These are phyloP conservation scores for Chloroceryle inda DNA, from an alignment of 2,797 vertebrate genomes.

Conservation along the genomic window DNA sequence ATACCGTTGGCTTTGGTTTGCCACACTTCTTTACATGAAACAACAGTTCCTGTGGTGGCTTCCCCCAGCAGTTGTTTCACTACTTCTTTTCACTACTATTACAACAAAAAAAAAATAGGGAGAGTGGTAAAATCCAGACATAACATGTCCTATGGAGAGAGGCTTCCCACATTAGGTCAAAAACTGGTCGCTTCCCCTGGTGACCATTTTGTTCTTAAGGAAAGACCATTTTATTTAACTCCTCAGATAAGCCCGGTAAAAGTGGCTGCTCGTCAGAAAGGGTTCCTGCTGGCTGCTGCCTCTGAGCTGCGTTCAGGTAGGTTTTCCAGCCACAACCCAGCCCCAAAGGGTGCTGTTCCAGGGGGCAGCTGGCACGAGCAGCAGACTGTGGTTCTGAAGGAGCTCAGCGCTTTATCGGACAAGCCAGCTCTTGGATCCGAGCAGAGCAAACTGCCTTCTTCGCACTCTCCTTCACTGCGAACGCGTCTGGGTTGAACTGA, in stretches of 20 bases:
- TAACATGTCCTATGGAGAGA: neutral
- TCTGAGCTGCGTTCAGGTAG: accelerated
- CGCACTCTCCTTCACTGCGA: conserved; percentile 74
- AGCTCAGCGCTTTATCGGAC: conserved; percentile 48
- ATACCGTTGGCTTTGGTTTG: accelerated
- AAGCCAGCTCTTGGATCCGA: conserved; percentile 63
- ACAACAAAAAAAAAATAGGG: neutral
- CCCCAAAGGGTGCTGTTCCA: neutral
- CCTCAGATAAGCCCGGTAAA: neutral
- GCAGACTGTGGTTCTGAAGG: neutral
- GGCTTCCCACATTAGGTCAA: neutral
- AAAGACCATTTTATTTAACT: conserved; percentile 24
- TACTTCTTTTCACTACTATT: neutral
- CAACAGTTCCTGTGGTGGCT: neutral
- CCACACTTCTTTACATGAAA: neutral
- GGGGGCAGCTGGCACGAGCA: neutral
- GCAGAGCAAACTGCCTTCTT: conserved; percentile 71
- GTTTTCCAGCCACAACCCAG: neutral
- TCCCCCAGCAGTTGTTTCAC: neutral
- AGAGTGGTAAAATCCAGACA: neutral
- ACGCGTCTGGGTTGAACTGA: conserved; percentile 48
- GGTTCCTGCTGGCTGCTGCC: neutral
- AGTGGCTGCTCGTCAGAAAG: neutral
- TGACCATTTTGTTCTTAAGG: neutral
- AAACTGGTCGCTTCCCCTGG: neutral